Conservation (phyloP, 2,113 vertebrate species). For the Butastur rufipennis region DNA sequence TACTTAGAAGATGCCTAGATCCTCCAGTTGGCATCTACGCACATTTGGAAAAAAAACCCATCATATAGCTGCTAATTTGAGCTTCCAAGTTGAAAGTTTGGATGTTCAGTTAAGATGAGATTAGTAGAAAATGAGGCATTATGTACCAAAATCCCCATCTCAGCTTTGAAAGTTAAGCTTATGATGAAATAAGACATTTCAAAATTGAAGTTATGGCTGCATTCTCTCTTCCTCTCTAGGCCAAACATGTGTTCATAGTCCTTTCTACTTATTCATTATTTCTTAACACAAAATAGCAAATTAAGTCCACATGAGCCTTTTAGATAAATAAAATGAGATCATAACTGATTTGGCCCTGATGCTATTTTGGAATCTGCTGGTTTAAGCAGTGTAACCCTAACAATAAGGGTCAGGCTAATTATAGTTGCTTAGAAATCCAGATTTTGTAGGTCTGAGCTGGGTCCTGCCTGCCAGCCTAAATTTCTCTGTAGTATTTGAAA, state of each 20-base stretch:
- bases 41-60: neutral
- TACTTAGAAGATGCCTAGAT: neutral
- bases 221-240: neutral
- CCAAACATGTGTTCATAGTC: neutral
- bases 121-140: constrained; percentile 30
- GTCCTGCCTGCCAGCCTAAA: neutral
- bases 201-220: neutral
- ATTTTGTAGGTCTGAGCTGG: neutral
- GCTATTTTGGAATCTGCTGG: neutral
- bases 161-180: constrained; percentile 27
- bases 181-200: neutral
- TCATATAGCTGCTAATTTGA: neutral
- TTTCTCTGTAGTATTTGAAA: neutral
- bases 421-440: neutral
- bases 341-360: neutral
- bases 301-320: neutral
- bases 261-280: neutral
- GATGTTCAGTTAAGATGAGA: neutral
- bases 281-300: constrained; percentile 1
- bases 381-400: neutral
- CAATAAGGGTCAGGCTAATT: neutral
- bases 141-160: neutral
- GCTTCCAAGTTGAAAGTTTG: constrained; percentile 15
- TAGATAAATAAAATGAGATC: neutral
- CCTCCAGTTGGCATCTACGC: neutral